These are phyloP conservation scores for Vimba vimba DNA, from an alignment of 2,113 vertebrate genomes.

Conservation along the genomic window DNA sequence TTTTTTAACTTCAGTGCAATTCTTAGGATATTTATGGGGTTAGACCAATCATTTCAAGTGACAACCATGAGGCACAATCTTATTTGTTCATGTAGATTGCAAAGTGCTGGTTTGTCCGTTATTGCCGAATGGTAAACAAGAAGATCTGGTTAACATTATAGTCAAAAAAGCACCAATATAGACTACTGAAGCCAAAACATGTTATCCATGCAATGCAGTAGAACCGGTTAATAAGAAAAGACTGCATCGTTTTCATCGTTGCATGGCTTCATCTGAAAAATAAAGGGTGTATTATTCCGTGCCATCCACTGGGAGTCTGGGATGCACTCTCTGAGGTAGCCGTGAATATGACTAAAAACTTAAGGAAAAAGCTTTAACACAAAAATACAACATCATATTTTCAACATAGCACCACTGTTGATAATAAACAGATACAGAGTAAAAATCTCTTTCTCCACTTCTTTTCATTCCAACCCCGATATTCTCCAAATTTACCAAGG, in stretches of 20 bases:
- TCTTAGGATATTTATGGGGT: slow-evolving; percentile 36
- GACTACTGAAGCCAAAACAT: not conserved
- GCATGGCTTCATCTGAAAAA: slow-evolving; percentile 26
- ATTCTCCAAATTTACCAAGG: not conserved
- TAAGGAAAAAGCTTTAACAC: slow-evolving; percentile 53
- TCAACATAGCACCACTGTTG: slow-evolving; percentile 79
- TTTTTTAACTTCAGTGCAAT: slow-evolving; percentile 71
- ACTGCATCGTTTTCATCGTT: slow-evolving; percentile 6
- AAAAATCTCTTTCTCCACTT: slow-evolving; percentile 26
- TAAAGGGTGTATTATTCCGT: slow-evolving; percentile 40
- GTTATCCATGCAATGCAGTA: not conserved
- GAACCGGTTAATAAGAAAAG: not conserved
- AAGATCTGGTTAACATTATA: slow-evolving; percentile 35
- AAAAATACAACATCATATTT: slow-evolving; percentile 58
- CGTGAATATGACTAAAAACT: slow-evolving; percentile 67
- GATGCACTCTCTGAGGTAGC: slow-evolving; percentile 81
- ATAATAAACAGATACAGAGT: slow-evolving; percentile 64
- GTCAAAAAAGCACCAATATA: slow-evolving; percentile 52
- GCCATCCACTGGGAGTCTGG: slow-evolving; percentile 60
- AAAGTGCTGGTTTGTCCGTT: slow-evolving; percentile 56
- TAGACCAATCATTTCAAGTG: slow-evolving; percentile 44
- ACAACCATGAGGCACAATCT: slow-evolving; percentile 38
- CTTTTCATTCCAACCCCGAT: slow-evolving; percentile 41
- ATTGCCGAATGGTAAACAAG: slow-evolving; percentile 17
- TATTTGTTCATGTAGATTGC: slow-evolving; percentile 11